Percentiles rank a stretch among this genome's conserved stretches.
Conservation (phyloP, 2,113 vertebrate genomes). For the Himantopus leucocephalus region DNA sequence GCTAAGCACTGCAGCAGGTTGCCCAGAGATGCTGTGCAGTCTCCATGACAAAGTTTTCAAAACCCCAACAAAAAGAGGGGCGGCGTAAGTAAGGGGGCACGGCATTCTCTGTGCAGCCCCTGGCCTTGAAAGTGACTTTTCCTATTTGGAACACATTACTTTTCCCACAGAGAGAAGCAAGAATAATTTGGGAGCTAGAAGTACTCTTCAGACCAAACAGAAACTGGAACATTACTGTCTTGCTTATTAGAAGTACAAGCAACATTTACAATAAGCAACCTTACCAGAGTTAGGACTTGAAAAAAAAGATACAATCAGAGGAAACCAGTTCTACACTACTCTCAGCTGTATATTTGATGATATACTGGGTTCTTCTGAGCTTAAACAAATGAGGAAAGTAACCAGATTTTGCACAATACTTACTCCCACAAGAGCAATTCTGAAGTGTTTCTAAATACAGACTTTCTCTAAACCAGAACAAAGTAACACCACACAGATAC, state of each 20-base stretch:
- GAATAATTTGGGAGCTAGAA: not conserved
- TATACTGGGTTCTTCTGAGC: not conserved
- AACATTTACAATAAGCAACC: not conserved
- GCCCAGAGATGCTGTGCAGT: not conserved
- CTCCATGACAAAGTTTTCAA: not conserved
- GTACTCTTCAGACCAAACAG: not conserved
- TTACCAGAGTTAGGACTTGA: not conserved
- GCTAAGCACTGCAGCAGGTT: not conserved
- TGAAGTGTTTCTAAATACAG: not conserved
- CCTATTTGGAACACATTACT: not conserved
- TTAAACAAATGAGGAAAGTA: not conserved
- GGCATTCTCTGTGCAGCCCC: not conserved
- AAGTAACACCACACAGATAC: not conserved
- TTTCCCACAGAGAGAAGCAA: not conserved
- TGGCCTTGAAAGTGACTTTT: not conserved
- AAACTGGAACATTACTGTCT: not conserved
- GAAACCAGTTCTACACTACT: not conserved
- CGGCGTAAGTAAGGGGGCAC: rapidly evolving
- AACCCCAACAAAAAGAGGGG: not conserved
- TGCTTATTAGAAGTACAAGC: not conserved
- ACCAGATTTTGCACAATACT: not conserved
- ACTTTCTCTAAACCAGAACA: not conserved
- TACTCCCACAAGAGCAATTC: not conserved
- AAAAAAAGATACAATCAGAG: not conserved
- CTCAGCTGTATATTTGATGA: not conserved